Base-by-base conservation (phyloP, 2,888 invertebrate genomes). In the Dioctria rufipes region DNA sequence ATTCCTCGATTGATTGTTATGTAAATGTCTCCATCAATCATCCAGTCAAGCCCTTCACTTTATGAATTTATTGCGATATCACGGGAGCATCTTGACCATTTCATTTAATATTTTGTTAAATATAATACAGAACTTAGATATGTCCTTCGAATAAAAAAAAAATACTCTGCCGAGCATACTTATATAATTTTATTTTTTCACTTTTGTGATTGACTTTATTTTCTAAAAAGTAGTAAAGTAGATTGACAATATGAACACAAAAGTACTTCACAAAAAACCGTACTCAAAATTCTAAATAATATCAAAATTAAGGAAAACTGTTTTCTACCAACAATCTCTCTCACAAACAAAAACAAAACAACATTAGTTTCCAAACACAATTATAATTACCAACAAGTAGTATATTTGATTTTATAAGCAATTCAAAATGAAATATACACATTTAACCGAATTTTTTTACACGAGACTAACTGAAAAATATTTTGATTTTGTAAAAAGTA, bases 401-500 rank as follows among this genome's bases (percentile, higher is more conserved):
- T 11, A 54, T 51, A 37, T 51, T 54, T 69, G 49, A 69, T 69
- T 69, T 69, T 69, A 39, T 69, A 69, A 69, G 49, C 49, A 69
- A 51, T 37, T 37, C 39, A 51, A 49, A 69, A 65, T 65, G 42
- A 69, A 69, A 49, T 51, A 69, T 51, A 69, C 51, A 69, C 25
- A 39, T 25, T 51, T 37, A 69, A 69, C 25, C 9, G 39, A 73
- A 73, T 58, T 73, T 73, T 65, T 54, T 54, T 73, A 73, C 42
- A 60, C 73, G 58, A 73, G 42, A 58, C 39, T 51, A 73, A 73
- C 51, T 73, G 58, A 73, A 58, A 73, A 58, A 51, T 40, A 67
- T 69, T 69, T 69, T 69, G 37, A 51, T 69, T 69, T 73, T 73
- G 73, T 73, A 73, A 73, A 73, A 73, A 73, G 73, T 73, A 58